Evolutionary conservation across 1,140 invertebrate species (phyloP).

Genomic region (Phocides pigmalion): DNA sequence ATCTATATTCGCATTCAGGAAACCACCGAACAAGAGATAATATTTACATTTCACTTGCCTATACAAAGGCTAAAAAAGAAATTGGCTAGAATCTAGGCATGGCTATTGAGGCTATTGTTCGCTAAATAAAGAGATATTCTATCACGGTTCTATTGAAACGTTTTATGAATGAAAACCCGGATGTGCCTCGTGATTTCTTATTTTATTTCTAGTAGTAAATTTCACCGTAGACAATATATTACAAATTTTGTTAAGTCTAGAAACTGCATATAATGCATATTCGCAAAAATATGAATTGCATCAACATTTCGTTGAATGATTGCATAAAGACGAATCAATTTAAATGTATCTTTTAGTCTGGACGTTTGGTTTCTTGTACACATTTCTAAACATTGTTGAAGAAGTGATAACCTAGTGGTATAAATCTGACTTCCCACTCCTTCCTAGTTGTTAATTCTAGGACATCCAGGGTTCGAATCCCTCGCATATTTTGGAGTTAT

Average conservation of each 20-base stretch:
- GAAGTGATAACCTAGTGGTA: too few relatives aligned
- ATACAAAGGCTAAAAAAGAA: constrained; percentile 14
- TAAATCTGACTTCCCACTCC: too few relatives aligned
- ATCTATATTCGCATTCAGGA: neutral
- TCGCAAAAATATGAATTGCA: too few relatives aligned
- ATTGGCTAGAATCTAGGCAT: constrained; percentile 15
- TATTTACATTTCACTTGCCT: constrained; percentile 7
- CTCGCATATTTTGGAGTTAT: too few relatives aligned
- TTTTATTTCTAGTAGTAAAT: neutral
- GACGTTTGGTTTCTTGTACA: too few relatives aligned
- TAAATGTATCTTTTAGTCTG: too few relatives aligned
- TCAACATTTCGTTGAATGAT: too few relatives aligned
- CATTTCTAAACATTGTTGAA: too few relatives aligned
- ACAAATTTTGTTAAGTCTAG: neutral
- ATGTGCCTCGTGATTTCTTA: neutral
- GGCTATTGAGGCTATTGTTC: constrained; percentile 23
- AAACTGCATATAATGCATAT: too few relatives aligned
- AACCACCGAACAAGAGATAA: neutral
- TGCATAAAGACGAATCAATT: too few relatives aligned
- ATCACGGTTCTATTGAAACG: constrained; percentile 12
- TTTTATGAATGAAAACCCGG: constrained; percentile 17
- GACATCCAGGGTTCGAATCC: too few relatives aligned
- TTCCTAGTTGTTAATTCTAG: too few relatives aligned
- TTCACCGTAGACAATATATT: neutral
- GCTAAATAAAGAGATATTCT: constrained; percentile 5